phyloP scores from a whole-genome alignment of 2,888 invertebrate species.

The Pollenia griseotomentosa region DNA sequence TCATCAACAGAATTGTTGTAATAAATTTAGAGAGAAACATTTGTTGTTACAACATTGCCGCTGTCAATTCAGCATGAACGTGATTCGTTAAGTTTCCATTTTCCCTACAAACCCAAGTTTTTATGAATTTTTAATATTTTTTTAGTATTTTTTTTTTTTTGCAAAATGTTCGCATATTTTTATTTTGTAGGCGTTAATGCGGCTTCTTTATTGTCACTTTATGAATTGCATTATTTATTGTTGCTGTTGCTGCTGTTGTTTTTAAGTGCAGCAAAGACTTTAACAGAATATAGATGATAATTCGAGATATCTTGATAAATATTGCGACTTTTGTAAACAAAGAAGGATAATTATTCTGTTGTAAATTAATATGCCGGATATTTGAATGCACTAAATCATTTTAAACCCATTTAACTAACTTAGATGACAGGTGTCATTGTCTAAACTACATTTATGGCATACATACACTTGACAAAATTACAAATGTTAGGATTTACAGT shows the following conservation, averaged over 20 bases:
- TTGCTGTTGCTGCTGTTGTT: not conserved
- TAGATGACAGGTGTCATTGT: constrained; percentile 47
- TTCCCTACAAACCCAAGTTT: constrained; percentile 56
- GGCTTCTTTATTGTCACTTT: constrained; percentile 64
- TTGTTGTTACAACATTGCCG: constrained; percentile 62
- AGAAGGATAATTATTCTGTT: constrained; percentile 15
- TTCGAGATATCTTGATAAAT: constrained; percentile 38
- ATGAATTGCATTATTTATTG: constrained; percentile 64
- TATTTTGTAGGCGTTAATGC: constrained; percentile 58
- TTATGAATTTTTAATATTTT: constrained; percentile 69
- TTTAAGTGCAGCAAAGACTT: constrained; percentile 42
- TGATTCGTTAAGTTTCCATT: constrained; percentile 53
- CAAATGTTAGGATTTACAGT: constrained; percentile 2
- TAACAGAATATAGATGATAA: constrained; percentile 61
- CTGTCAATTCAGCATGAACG: constrained; percentile 65
- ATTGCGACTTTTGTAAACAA: constrained; percentile 25
- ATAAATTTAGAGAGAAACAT: constrained; percentile 56
- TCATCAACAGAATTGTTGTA: constrained; percentile 48
- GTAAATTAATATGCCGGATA: constrained; percentile 44
- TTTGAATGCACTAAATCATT: constrained; percentile 56
- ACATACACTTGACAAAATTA: not conserved
- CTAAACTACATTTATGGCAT: not conserved
- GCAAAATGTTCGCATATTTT: constrained; percentile 50
- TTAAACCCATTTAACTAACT: constrained; percentile 28
- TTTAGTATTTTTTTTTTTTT: not conserved